These are phyloP conservation scores for Barnardius zonarius DNA, from an alignment of 2,113 vertebrate genomes.

Conservation along the genomic window DNA sequence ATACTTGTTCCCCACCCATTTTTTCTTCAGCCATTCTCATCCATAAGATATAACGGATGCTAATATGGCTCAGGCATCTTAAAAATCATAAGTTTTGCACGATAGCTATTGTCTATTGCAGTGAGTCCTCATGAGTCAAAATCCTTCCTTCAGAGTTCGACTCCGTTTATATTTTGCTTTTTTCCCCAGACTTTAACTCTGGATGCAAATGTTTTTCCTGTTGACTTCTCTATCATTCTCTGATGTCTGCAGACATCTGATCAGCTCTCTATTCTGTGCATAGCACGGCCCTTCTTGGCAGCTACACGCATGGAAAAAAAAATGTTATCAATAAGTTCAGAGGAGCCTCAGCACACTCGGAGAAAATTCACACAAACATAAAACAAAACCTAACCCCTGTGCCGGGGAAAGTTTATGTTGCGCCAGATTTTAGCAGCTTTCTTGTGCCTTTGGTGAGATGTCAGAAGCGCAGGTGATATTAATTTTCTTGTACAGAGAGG, in stretches of 20 bases:
- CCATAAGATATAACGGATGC: slow-evolving; percentile 38
- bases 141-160: slow-evolving; percentile 16
- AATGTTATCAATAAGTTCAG: slow-evolving; percentile 72
- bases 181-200: slow-evolving; percentile 14
- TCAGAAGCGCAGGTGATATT: slow-evolving; percentile 81
- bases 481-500: slow-evolving; percentile 78
- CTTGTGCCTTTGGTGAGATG: slow-evolving; percentile 71
- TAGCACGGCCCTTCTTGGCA: slow-evolving; percentile 57
- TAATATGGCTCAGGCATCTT: neutral
- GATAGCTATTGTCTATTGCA: neutral
- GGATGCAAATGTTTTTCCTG: slow-evolving; percentile 59
- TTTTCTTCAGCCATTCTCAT: slow-evolving; percentile 29
- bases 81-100: neutral
- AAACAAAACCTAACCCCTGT: slow-evolving; percentile 65
- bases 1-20: slow-evolving; percentile 53
- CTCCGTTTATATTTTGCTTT: slow-evolving; percentile 37
- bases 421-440: slow-evolving; percentile 75
- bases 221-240: slow-evolving; percentile 67
- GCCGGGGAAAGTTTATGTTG: slow-evolving; percentile 60
- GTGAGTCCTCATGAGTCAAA: slow-evolving; percentile 44
- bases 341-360: slow-evolving; percentile 45
- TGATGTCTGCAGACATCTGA: slow-evolving; percentile 54
- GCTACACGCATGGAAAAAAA: slow-evolving; percentile 55
- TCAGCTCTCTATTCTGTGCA: slow-evolving; percentile 48
- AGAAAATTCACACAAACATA: slow-evolving; percentile 66